Evolutionary conservation across 1,140 invertebrate genomes (phyloP), one percentile per base, ranked within the genome.

Genomic region (Phocides pigmalion): DNA sequence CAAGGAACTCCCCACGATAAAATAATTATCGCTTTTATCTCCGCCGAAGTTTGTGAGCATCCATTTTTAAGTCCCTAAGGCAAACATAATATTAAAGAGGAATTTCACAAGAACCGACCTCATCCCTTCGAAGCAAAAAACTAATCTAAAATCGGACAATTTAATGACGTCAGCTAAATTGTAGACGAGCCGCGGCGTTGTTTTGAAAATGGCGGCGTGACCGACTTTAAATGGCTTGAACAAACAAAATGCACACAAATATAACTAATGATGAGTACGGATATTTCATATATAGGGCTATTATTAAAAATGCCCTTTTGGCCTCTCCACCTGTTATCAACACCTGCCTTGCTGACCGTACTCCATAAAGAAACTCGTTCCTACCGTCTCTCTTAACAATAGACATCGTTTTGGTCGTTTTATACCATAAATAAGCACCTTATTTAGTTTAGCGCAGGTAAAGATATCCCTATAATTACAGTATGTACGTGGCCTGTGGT

Each of bases 11-110:
- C 82, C 74, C 67, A 72, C 85, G 81, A 89, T 90, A 88, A 89
- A 90, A 89, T 88, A 90, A 89, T 90, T 90, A 89, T 88, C 87
- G 79, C 84, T 84, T 89, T 87, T 80, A 89, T 87, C 85, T 80
- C 35, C 61, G 72, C 84, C 82, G 83, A 84, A 76, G 75, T 81
- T 84, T 72, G 74, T 72, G 70, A 66, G 68, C 66, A 59, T 58
- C 66, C 64, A 70, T 76, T 74, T 61, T 66, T 59, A 39, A 68
- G 62, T 72, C 74, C 79, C 79, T 66, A 77, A 76, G 71, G 76
- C 79, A 83, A 86, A 84, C 81, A 81, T 82, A 68, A 79, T 82
- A 84, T 86, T 84, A 85, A 82, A 75, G 56, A 75, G 66, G 76
- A 83, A 84, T 85, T 80, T 82, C 76, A 82, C 73, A 71, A 84